These are phyloP conservation scores for Hydroisotoma schaefferi DNA, from an alignment of 2,888 invertebrate genomes.

Conservation along the genomic window DNA sequence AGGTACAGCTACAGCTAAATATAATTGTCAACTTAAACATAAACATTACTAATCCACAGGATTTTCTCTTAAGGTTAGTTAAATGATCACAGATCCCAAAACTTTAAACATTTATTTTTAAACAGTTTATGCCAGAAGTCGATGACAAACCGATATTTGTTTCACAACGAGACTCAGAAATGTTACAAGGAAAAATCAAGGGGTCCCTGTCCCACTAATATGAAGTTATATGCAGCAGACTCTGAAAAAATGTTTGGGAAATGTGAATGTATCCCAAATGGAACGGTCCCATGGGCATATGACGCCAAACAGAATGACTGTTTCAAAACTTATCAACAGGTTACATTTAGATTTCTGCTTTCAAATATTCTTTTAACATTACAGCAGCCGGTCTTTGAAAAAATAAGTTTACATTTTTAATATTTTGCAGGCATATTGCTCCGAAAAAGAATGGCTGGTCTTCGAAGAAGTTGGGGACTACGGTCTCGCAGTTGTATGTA, in stretches of 20 bases:
- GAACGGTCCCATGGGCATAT: conserved; percentile 17
- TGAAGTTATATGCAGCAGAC: conserved; percentile 15
- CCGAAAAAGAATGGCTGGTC: conserved; percentile 27
- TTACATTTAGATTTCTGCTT: neutral
- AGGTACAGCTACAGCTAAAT: too few species aligned
- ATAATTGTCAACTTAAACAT: too few species aligned
- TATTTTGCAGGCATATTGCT: conserved; percentile 25
- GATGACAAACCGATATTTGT: neutral
- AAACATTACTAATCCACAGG: too few species aligned
- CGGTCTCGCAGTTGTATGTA: conserved; percentile 11
- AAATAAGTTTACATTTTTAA: neutral
- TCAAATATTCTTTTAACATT: neutral
- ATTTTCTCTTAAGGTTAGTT: too few species aligned
- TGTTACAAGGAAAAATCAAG: conserved; percentile 16
- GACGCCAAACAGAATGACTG: conserved; percentile 17
- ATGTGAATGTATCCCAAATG: conserved; percentile 23
- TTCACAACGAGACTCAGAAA: conserved; percentile 15
- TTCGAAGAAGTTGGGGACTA: conserved; percentile 4
- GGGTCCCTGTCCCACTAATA: conserved; percentile 25
- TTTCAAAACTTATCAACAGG: conserved; percentile 27
- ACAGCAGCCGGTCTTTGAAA: neutral
- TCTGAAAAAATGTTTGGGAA: conserved; percentile 16
- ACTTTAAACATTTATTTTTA: neutral
- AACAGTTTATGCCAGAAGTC: neutral
- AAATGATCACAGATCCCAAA: too few species aligned